phyloP scores from a whole-genome alignment of 2,797 vertebrate species.

The Typhlichthys eigenmanni region DNA sequence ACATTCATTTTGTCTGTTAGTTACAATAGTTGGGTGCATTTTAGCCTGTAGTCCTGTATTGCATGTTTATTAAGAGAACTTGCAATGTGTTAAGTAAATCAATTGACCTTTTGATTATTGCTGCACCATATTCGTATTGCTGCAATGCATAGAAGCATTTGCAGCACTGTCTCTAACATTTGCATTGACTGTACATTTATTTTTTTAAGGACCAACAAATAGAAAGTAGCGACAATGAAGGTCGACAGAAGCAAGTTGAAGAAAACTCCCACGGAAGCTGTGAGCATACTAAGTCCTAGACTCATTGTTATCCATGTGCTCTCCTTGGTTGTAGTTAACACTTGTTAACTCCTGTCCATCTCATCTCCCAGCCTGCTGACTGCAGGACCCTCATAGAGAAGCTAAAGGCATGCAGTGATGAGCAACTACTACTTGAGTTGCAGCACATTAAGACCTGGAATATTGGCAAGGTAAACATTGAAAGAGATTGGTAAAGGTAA shows the following conservation, averaged over 20 bases:
- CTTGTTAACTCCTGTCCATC: slow-evolving; percentile 27
- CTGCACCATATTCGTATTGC: neutral
- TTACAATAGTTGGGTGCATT: neutral
- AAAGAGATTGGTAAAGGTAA: neutral
- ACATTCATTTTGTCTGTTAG: neutral
- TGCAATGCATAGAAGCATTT: neutral
- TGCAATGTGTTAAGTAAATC: neutral
- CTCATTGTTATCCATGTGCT: slow-evolving; percentile 4
- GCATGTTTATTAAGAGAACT: neutral
- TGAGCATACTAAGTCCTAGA: slow-evolving; percentile 66
- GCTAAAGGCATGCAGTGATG: slow-evolving; percentile 92
- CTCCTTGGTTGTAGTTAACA: slow-evolving; percentile 23
- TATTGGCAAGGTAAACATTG: slow-evolving; percentile 88
- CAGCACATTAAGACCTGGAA: slow-evolving; percentile 99
- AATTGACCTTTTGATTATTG: neutral
- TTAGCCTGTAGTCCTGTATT: neutral
- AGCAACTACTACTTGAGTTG: slow-evolving; percentile 91
- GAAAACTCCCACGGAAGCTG: slow-evolving; percentile 96
- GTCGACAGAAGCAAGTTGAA: slow-evolving; percentile 97
- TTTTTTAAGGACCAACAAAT: slow-evolving; percentile 76
- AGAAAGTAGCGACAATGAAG: slow-evolving; percentile 89
- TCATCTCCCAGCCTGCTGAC: slow-evolving; percentile 86
- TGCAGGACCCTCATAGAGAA: slow-evolving; percentile 97
- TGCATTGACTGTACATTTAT: slow-evolving; percentile 3
- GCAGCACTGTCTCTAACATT: slow-evolving; percentile 11